Conservation (phyloP, 2,888 invertebrate species). For the Psylliodes chrysocephalus region DNA sequence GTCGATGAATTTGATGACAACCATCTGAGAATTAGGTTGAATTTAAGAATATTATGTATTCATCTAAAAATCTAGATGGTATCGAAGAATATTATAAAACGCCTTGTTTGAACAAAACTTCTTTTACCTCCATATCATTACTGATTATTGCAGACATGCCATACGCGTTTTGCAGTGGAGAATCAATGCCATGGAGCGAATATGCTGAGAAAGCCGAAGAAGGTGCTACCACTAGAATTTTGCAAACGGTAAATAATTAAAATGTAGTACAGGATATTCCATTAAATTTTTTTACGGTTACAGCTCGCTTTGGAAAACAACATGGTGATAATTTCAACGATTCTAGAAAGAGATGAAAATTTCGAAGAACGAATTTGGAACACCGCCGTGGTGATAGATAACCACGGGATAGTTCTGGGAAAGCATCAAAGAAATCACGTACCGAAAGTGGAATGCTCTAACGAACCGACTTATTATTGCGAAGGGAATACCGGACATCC, state of each 20-base stretch:
- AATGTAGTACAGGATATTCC: too few relatives aligned
- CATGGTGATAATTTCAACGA: constrained; percentile 95
- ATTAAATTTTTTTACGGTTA: constrained; percentile 44
- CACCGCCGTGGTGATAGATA: constrained; percentile 91
- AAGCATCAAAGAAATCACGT: constrained; percentile 98
- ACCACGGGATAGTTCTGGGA: constrained; percentile 85
- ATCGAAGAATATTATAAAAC: too few relatives aligned
- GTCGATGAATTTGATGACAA: too few relatives aligned
- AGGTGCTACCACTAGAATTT: constrained; percentile 85
- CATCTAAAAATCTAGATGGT: too few relatives aligned
- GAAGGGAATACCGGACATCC: constrained; percentile 95
- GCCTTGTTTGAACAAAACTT: too few relatives aligned
- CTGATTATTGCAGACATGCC: constrained; percentile 84
- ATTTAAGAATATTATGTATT: too few relatives aligned
- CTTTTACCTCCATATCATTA: too few relatives aligned
- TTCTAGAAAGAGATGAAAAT: constrained; percentile 86
- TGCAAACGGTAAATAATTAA: constrained; percentile 69
- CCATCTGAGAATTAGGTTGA: too few relatives aligned
- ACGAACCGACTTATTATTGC: constrained; percentile 94
- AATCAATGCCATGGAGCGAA: constrained; percentile 93
- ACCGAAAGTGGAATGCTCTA: constrained; percentile 96
- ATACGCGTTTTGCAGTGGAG: constrained; percentile 95
- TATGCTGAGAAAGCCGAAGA: constrained; percentile 89
- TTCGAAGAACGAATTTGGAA: constrained; percentile 93
- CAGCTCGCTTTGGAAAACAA: constrained; percentile 81